A percentile compares a stretch with the other conserved stretches of the same genome.
phyloP scores from a whole-genome alignment of 1,140 invertebrate genomes.

The Drosophila trapezifrons region DNA sequence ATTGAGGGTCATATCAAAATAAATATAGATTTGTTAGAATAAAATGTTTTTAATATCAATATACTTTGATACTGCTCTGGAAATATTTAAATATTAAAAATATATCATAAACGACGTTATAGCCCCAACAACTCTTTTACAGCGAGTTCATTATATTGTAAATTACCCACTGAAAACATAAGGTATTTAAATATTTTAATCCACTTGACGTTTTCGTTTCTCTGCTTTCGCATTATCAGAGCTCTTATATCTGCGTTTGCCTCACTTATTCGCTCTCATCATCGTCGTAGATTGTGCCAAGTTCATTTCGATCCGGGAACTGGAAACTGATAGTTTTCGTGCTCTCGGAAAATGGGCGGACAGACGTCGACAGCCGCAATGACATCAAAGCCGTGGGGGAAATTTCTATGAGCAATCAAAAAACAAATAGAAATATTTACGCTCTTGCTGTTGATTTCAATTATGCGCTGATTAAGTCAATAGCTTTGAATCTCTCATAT shows the following conservation, averaged over 20 bases:
- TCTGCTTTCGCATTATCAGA: conserved; percentile 52
- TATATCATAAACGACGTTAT: fast-evolving
- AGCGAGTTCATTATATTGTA: background rate
- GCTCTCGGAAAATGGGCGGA: conserved; percentile 20
- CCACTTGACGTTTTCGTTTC: background rate
- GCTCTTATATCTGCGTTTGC: conserved; percentile 25
- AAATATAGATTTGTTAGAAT: too few relatives aligned
- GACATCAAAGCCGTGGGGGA: conserved; percentile 1
- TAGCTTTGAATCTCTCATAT: background rate
- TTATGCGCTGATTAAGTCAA: conserved; percentile 5
- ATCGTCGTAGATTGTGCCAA: conserved; percentile 19
- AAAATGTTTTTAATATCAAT: too few relatives aligned
- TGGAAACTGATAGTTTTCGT: conserved; percentile 31
- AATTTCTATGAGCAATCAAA: conserved; percentile 7
- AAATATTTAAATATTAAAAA: background rate
- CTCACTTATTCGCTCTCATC: conserved; percentile 11
- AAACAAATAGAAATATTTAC: conserved; percentile 17
- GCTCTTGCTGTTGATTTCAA: conserved; percentile 7
- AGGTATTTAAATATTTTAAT: background rate
- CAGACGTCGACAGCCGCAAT: conserved; percentile 4
- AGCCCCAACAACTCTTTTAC: background rate
- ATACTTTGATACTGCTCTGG: background rate
- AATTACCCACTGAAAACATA: background rate
- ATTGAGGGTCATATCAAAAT: too few relatives aligned
- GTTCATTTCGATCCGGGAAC: conserved; percentile 22